phyloP scores from a whole-genome alignment of 2,113 vertebrate genomes.

The Megaceryle maxima region DNA sequence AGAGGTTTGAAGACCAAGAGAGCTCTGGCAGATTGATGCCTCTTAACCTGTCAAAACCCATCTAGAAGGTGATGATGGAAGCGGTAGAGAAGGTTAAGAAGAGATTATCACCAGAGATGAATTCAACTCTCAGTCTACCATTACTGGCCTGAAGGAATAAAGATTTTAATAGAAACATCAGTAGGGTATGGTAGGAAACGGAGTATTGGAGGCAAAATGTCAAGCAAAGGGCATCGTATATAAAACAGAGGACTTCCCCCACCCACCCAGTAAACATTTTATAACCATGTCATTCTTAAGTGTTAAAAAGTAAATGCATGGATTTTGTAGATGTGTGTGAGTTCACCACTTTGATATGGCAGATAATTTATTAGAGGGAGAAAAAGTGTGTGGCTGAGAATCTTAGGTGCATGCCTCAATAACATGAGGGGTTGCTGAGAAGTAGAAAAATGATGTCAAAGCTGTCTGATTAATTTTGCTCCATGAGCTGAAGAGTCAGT shows the following conservation, averaged over 20 bases:
- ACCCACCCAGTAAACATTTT: not conserved
- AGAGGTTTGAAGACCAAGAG: not conserved
- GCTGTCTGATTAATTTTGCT: not conserved
- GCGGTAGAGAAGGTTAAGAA: not conserved
- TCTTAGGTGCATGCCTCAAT: not conserved
- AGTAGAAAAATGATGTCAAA: not conserved
- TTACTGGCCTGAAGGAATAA: not conserved
- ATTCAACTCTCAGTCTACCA: not conserved
- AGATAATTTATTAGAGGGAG: not conserved
- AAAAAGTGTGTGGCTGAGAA: not conserved
- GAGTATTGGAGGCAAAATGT: not conserved
- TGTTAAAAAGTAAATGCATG: not conserved
- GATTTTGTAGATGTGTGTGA: not conserved
- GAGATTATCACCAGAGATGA: not conserved
- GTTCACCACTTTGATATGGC: not conserved
- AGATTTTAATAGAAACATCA: not conserved
- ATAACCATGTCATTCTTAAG: not conserved
- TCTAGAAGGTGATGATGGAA: not conserved
- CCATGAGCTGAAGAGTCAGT: not conserved
- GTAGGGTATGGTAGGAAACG: not conserved
- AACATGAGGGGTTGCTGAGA: not conserved
- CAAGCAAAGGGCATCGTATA: not conserved
- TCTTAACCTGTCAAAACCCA: constrained; percentile 6
- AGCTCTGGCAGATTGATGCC: not conserved
- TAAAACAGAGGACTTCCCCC: not conserved